These are phyloP conservation scores for Halcyon smyrnensis DNA, from an alignment of 2,797 vertebrate genomes.

Conservation along the genomic window DNA sequence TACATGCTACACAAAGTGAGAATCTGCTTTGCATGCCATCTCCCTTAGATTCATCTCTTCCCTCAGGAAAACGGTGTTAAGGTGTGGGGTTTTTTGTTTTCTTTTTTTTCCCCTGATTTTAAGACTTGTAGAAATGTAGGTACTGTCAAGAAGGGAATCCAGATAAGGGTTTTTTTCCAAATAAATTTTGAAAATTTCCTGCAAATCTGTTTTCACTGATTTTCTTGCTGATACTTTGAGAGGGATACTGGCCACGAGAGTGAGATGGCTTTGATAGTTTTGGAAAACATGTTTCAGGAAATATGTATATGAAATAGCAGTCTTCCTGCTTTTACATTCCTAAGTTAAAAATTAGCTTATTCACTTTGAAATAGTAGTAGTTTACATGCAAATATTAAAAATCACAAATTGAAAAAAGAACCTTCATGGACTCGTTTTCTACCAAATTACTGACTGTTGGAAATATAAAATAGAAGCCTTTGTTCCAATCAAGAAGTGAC, in stretches of 20 bases:
- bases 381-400: background rate
- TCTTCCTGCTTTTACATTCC: background rate
- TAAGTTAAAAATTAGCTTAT: background rate
- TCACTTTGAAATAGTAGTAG: background rate
- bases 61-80: background rate
- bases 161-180: background rate
- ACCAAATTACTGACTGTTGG: background rate
- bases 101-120: background rate
- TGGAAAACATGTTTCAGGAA: background rate
- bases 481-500: background rate
- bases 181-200: background rate
- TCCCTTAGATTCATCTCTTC: background rate
- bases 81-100: background rate
- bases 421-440: background rate
- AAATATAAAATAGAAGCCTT: background rate
- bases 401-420: background rate
- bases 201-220: background rate
- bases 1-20: background rate
- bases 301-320: background rate
- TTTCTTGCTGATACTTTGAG: background rate
- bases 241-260: background rate
- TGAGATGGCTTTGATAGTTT: background rate
- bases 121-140: background rate
- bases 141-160: background rate
- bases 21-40: background rate